These are phyloP conservation scores for Microctenopoma lineatum DNA, from an alignment of 2,797 vertebrate species.

Conservation along the genomic window DNA sequence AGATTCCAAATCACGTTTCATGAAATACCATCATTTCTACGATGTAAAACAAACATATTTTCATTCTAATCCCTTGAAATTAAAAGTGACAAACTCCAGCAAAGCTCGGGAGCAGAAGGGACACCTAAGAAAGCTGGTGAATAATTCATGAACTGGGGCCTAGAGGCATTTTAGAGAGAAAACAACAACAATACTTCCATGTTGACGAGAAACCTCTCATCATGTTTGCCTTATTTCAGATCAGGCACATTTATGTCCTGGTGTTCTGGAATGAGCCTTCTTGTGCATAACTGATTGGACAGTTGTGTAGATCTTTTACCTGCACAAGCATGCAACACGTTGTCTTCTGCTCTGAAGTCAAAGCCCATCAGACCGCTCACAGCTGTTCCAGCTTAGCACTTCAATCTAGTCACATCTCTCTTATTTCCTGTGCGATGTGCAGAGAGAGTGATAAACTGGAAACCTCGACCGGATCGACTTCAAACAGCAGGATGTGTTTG, in stretches of 20 bases:
- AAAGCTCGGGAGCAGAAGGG: slow-evolving; percentile 4
- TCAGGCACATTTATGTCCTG: no score
- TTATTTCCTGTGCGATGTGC: slow-evolving; percentile 46
- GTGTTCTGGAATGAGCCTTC: no score
- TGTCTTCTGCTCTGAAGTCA: slow-evolving; percentile 29
- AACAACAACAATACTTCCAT: no score
- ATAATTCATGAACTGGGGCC: slow-evolving; percentile 50
- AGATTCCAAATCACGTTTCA: no score
- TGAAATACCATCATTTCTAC: no score
- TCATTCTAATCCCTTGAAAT: no score
- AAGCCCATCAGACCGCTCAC: slow-evolving; percentile 49
- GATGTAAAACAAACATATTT: slow-evolving; percentile 27
- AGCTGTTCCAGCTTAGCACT: slow-evolving; percentile 60
- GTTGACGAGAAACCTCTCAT: no score
- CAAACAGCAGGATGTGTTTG: not conserved
- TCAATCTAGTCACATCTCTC: slow-evolving; percentile 46
- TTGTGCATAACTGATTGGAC: no score
- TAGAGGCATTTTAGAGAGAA: slow-evolving; percentile 31
- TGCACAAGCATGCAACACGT: slow-evolving; percentile 20
- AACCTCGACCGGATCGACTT: not conserved
- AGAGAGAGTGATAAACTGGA: slow-evolving; percentile 28
- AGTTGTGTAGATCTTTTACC: not conserved
- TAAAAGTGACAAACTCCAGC: slow-evolving; percentile 31
- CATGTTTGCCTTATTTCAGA: no score
- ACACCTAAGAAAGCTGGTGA: slow-evolving; percentile 14